Evolutionary conservation across 2,113 vertebrate genomes (phyloP).

Genomic region (Vimba vimba): DNA sequence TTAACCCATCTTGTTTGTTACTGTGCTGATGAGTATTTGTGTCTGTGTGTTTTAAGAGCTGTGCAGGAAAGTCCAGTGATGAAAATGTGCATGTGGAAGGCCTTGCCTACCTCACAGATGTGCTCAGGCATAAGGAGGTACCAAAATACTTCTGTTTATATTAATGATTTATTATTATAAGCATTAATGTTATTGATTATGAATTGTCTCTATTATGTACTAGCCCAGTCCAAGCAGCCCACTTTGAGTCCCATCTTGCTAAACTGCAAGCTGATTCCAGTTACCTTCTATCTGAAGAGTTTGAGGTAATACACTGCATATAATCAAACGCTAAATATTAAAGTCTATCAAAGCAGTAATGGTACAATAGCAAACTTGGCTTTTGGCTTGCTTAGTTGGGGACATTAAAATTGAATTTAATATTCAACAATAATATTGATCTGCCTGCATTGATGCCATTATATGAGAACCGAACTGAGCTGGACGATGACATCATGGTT

Average conservation of each 20-base stretch:
- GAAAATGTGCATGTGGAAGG: constrained; percentile 87
- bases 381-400: no score
- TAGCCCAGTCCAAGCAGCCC: constrained; percentile 86
- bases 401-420: no score
- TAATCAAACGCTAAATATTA: background rate
- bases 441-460: no score
- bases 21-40: constrained; percentile 9
- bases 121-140: constrained; percentile 88
- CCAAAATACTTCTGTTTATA: constrained; percentile 35
- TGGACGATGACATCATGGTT: no score
- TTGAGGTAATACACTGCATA: constrained; percentile 82
- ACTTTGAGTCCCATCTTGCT: constrained; percentile 90
- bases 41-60: constrained; percentile 73
- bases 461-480: no score
- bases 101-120: constrained; percentile 83
- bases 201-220: constrained; percentile 11
- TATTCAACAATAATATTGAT: no score
- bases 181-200: background rate
- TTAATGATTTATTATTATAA: background rate
- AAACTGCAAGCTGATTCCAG: constrained; percentile 95
- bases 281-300: constrained; percentile 95
- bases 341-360: background rate
- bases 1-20: background rate
- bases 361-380: background rate
- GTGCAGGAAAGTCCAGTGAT: constrained; percentile 83